Percentiles rank a stretch among this genome's conserved stretches.
phyloP scores from a whole-genome alignment of 2,888 invertebrate species.

The Serrognathus titanus region DNA sequence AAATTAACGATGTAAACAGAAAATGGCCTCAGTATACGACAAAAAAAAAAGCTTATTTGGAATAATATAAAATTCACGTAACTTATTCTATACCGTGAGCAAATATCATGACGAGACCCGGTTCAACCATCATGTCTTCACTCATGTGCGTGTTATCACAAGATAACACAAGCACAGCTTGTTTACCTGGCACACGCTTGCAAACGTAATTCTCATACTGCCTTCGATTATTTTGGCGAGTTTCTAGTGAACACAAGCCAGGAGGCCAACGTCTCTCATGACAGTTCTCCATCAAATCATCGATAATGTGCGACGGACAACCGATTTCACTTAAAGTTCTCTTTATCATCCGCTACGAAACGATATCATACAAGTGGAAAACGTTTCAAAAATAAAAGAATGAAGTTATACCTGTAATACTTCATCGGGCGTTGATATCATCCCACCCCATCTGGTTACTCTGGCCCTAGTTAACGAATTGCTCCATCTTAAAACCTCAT shows the following conservation, averaged over 20 bases:
- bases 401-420: slow-evolving; percentile 68
- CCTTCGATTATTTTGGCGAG: slow-evolving; percentile 88
- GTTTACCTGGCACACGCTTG: slow-evolving; percentile 91
- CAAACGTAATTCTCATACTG: slow-evolving; percentile 93
- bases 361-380: slow-evolving; percentile 1
- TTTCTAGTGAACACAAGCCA: slow-evolving; percentile 88
- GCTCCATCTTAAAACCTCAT: slow-evolving; percentile 89
- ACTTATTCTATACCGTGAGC: slow-evolving; percentile 89
- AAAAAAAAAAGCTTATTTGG: too few species aligned
- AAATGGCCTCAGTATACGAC: too few species aligned
- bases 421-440: slow-evolving; percentile 97
- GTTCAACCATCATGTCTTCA: slow-evolving; percentile 94
- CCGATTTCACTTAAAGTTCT: slow-evolving; percentile 89
- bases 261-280: slow-evolving; percentile 95
- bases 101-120: slow-evolving; percentile 97
- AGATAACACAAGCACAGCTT: slow-evolving; percentile 90
- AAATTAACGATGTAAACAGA: too few species aligned
- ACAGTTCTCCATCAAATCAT: slow-evolving; percentile 95
- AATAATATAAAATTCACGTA: neutral
- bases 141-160: slow-evolving; percentile 95
- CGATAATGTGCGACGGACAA: slow-evolving; percentile 89
- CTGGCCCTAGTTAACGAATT: slow-evolving; percentile 76
- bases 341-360: slow-evolving; percentile 83
- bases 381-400: slow-evolving; percentile 5
- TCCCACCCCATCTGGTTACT: slow-evolving; percentile 96